A percentile compares a stretch with the other conserved stretches of the same genome.
Conservation (phyloP, 2,888 invertebrate species). For the Drosophila yooni region DNA sequence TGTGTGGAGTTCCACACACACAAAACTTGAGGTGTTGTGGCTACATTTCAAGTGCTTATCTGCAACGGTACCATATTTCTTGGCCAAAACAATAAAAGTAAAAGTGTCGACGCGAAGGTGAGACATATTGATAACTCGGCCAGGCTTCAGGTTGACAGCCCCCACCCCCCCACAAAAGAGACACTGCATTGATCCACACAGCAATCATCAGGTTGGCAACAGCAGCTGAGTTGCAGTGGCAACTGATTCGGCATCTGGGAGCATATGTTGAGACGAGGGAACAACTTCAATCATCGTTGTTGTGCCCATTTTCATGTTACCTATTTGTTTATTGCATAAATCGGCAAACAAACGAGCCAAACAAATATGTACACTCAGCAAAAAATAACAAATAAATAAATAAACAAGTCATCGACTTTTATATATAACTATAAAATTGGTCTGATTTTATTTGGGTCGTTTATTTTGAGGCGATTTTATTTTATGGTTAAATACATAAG, state of each 20-base stretch:
- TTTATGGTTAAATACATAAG: not conserved
- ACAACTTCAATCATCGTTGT: constrained; percentile 46
- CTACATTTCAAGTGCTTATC: constrained; percentile 25
- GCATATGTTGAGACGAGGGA: not conserved
- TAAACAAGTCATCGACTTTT: not conserved
- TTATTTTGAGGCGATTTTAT: not conserved
- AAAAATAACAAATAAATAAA: not conserved
- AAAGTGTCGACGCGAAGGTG: constrained; percentile 54
- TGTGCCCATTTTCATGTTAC: constrained; percentile 40
- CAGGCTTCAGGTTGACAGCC: constrained; percentile 41
- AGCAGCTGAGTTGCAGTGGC: constrained; percentile 29
- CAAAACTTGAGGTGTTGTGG: constrained; percentile 13
- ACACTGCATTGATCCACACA: constrained; percentile 6
- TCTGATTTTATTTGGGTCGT: not conserved
- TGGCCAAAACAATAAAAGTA: constrained; percentile 45
- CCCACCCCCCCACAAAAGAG: not conserved
- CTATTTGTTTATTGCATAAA: constrained; percentile 71
- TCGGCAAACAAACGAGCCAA: constrained; percentile 34
- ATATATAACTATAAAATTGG: not conserved
- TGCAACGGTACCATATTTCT: constrained; percentile 4
- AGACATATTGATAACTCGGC: constrained; percentile 34
- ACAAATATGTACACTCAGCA: constrained; percentile 13
- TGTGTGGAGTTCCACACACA: not conserved
- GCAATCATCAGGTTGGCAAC: not conserved
- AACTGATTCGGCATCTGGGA: constrained; percentile 36